Percentiles rank a stretch among this genome's conserved stretches.
Conservation (phyloP, 2,113 vertebrate species). For the Salvelinus namaycush region DNA sequence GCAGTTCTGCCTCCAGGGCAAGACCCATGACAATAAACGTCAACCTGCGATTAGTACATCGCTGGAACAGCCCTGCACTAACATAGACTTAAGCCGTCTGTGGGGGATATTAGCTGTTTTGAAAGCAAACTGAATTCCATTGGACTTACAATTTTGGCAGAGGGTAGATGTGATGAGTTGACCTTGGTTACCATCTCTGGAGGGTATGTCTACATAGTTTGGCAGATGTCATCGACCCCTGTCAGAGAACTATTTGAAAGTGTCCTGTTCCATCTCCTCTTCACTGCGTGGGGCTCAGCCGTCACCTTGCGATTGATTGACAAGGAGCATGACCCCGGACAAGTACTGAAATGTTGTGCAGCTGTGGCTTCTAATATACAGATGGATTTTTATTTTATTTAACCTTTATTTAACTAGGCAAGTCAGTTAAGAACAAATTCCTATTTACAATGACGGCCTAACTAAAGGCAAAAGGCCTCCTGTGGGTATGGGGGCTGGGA, state of each 20-base stretch:
- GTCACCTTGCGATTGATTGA: conserved; percentile 44
- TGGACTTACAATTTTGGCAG: conserved; percentile 55
- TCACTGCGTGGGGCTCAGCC: conserved; percentile 5
- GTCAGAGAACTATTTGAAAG: neutral
- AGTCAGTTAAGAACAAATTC: too few relatives aligned
- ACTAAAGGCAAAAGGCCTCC: too few relatives aligned
- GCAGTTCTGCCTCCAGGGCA: too few relatives aligned
- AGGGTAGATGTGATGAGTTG: conserved; percentile 43
- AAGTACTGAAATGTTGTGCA: conserved; percentile 23
- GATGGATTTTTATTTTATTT: neutral
- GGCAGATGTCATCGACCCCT: conserved; percentile 68
- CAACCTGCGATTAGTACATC: too few relatives aligned
- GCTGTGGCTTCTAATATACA: conserved; percentile 18
- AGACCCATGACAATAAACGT: too few relatives aligned
- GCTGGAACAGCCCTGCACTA: neutral
- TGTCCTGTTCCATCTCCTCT: too few relatives aligned
- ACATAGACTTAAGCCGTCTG: conserved; percentile 15
- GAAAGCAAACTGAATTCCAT: conserved; percentile 47
- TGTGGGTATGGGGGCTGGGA: too few relatives aligned
- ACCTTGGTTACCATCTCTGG: conserved; percentile 63
- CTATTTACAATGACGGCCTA: too few relatives aligned
- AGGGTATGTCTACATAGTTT: conserved; percentile 67
- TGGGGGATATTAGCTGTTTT: conserved; percentile 44
- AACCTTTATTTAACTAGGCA: neutral
- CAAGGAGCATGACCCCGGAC: conserved; percentile 33